A percentile compares a stretch with the other conserved stretches of the same genome.
Conservation (phyloP, 2,113 vertebrate genomes). For the Podiceps cristatus region DNA sequence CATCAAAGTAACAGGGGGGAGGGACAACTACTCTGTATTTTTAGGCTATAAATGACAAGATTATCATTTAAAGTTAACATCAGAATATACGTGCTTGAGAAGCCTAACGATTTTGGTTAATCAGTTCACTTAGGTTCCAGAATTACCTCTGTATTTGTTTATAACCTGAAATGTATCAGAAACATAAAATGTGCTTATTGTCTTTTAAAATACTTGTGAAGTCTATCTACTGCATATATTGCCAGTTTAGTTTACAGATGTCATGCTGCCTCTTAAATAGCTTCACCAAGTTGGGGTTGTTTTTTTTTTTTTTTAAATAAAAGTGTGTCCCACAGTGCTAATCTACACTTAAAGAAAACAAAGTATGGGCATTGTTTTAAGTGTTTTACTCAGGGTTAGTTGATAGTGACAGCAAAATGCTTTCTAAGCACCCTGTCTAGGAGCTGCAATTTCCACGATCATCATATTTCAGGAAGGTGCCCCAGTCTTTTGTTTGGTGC, state of each 20-base stretch:
- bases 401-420: conserved; percentile 75
- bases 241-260: not conserved
- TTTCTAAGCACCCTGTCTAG: conserved; percentile 77
- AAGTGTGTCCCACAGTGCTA: too few relatives aligned
- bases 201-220: not conserved
- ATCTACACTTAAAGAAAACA: conserved; percentile 57
- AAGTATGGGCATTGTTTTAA: not conserved
- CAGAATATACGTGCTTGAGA: not conserved
- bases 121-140: not conserved
- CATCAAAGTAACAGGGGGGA: not conserved
- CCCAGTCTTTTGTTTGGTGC: conserved; percentile 82
- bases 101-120: not conserved
- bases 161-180: not conserved
- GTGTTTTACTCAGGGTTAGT: conserved; percentile 70
- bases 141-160: not conserved
- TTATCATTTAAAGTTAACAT: not conserved
- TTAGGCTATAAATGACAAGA: not conserved
- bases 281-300: not conserved
- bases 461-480: conserved; percentile 88
- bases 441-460: conserved; percentile 80
- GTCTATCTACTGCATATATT: not conserved
- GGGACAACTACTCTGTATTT: not conserved
- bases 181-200: not conserved
- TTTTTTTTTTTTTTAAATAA: too few relatives aligned
- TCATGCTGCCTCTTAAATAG: conserved; percentile 19